These are phyloP conservation scores for Spilogale gracilis DNA, from an alignment of 2,113 vertebrate species.

Conservation along the genomic window DNA sequence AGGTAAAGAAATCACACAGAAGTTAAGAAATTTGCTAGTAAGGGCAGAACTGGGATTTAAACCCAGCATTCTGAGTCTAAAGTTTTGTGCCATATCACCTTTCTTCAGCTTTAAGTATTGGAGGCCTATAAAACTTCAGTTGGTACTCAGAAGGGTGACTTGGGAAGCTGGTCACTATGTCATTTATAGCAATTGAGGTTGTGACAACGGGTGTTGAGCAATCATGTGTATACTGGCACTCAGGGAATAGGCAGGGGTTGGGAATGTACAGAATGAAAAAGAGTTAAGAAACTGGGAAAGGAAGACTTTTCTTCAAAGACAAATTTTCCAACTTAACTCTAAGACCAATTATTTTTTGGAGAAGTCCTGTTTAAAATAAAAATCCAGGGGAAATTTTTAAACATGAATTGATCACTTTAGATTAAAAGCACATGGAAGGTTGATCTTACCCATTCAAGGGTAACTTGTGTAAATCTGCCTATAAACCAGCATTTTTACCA, in stretches of 20 bases:
- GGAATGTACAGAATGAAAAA: not conserved
- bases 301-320: not conserved
- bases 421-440: not conserved
- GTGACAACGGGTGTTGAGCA: not conserved
- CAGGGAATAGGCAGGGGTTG: not conserved
- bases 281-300: not conserved
- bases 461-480: constrained; percentile 1
- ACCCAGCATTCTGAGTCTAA: not conserved
- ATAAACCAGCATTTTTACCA: not conserved
- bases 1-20: not conserved
- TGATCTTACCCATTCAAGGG: not conserved
- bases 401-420: not conserved
- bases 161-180: not conserved
- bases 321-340: not conserved
- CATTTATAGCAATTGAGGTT: not conserved
- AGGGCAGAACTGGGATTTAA: not conserved
- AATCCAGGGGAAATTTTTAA: not conserved
- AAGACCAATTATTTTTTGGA: not conserved
- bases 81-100: not conserved
- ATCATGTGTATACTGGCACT: accelerated
- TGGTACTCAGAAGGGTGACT: not conserved
- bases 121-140: not conserved
- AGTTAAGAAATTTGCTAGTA: not conserved
- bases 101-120: not conserved
- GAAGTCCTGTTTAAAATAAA: not conserved